These are phyloP conservation scores for Kryptopterus vitreolus DNA, from an alignment of 2,797 vertebrate genomes.

Conservation along the genomic window DNA sequence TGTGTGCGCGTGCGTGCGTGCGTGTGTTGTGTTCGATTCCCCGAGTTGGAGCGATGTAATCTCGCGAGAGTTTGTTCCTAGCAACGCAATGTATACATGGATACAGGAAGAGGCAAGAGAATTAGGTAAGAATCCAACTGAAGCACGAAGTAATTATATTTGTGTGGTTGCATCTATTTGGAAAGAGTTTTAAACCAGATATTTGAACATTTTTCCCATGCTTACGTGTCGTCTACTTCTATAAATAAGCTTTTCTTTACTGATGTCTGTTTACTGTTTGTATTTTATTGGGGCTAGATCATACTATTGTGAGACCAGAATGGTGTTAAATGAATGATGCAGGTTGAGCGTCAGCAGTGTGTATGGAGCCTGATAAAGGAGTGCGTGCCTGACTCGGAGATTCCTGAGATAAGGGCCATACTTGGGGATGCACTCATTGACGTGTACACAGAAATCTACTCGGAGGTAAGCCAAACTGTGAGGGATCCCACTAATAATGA, in stretches of 20 bases:
- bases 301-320: neutral
- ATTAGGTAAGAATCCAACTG: slow-evolving; percentile 1
- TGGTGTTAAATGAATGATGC: neutral
- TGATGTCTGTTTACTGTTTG: neutral
- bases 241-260: neutral
- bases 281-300: neutral
- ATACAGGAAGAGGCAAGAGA: slow-evolving; percentile 38
- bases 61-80: slow-evolving; percentile 65
- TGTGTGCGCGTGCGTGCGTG: too few relatives aligned
- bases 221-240: neutral
- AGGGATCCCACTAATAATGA: neutral
- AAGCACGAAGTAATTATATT: neutral
- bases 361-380: slow-evolving; percentile 80
- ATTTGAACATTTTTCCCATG: neutral
- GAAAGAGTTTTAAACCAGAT: neutral
- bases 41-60: slow-evolving; percentile 27
- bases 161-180: neutral
- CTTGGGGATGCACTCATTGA: slow-evolving; percentile 78
- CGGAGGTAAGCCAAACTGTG: slow-evolving; percentile 74
- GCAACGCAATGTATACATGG: slow-evolving; percentile 68
- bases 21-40: too few relatives aligned
- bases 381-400: slow-evolving; percentile 68
- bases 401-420: slow-evolving; percentile 73
- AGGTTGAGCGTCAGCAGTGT: slow-evolving; percentile 60
- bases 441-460: slow-evolving; percentile 75